Base-by-base conservation (phyloP, 2,797 vertebrate genomes). In the Esox masquinongy region DNA sequence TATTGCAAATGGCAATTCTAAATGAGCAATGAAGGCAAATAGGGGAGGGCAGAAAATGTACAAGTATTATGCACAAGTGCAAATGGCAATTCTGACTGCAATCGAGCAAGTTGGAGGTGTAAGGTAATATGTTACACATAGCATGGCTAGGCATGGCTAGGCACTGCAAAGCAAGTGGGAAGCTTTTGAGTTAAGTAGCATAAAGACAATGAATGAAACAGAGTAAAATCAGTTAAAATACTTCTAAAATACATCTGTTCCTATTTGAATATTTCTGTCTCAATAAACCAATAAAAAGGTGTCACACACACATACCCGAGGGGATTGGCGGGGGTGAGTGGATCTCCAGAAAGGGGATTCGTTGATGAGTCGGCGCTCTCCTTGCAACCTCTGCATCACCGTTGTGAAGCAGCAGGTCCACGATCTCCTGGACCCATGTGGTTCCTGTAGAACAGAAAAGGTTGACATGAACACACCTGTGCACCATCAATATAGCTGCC, bases 381-480 rank as follows among this genome's bases (percentile, higher is more conserved):
- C 86, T 94, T 82, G 95, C 95, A 75, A 92, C 87, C 24, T 95
- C 92, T 0, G 89, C 79, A 79, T 97, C 92, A 7, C 94, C 95
- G 0, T 94, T 90, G 83, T 96, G 91, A 68, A 94, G 77, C 77
- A 98, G 86, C 87, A 96, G 92, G 81, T 99, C 97, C 26, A 96
- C 87, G 49, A 98, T 96, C 91, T 99, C 96, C 26, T 93, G 93
- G n/a, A 95, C 86, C 97, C 97, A 98, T 0, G 97, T 98, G 36
- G 97, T 99, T 19, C 97, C 97, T 98, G 39, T 59, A 70, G 2
- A 12, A 73, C 63, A 86, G 59, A 79, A 31, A 77, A 49, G 0
- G 56, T 59, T 59, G 53, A 59, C 53, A 9, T 2, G 53, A 59
- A 59, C 53, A 59, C 9, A n/a, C 53, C 16, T 22, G 19, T 19